Base-by-base conservation (phyloP, 1,140 invertebrate species). In the Cephus cinctus region DNA sequence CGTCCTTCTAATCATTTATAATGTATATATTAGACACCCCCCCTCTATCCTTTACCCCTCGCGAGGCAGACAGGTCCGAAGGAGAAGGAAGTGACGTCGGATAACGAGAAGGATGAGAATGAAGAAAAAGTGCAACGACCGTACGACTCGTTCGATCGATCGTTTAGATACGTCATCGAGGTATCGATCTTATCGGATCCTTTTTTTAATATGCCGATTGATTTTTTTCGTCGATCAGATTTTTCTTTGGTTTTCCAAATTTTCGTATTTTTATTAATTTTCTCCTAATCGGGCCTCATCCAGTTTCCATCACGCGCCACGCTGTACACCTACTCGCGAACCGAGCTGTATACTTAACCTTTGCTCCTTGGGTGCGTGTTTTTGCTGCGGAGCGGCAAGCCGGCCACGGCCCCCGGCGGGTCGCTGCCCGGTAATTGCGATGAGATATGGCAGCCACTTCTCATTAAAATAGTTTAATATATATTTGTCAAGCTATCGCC, bases 401-500 rank as follows among this genome's bases (percentile, higher is more conserved):
- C 31, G 12, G 27, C 22, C 25, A 19, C 21, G 47, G 50, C 42
- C 43, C 50, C 31, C 22, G 58, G 52, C 52, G 47, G 56, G 52
- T 57, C 51, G 57, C 42, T 60, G 63, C 2, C 54, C 58, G 56
- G 63, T 65, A 71, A 72, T 71, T 73, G 65, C 65, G 57, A 65
- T 72, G 67, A 68, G 56, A 67, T 63, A 71, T 70, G 53, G 63
- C 61, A 56, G 62, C 59, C 67, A 71, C 66, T 67, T 65, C 66
- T 71, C 69, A 71, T 71, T 72, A 69, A 71, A 72, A 71, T 71
- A 68, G 65, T 72, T 69, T 63, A 66, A 71, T 70, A 65, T 67
- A 60, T 69, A 70, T 69, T 71, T 69, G 64, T 69, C 69, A 53
- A 65, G 58, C 50, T 56, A 66, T 62, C 52, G 45, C 50, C 48